Base-by-base conservation (phyloP, 2,113 vertebrate genomes). In the Neoarius graeffei region DNA sequence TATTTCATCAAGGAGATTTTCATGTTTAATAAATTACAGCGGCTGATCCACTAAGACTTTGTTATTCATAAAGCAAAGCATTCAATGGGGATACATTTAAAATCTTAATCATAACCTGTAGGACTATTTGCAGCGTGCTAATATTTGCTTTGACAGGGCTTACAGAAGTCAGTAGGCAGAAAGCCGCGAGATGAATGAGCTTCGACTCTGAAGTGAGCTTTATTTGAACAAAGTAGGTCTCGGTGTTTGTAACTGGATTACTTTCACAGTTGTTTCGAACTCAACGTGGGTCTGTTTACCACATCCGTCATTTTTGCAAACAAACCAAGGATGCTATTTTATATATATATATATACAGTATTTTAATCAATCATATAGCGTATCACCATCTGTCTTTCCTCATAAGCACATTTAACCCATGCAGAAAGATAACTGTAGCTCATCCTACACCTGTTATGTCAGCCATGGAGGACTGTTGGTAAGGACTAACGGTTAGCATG, bases 21-120 rank as follows among this genome's bases (percentile, higher is more conserved):
- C 97, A 97, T 98, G 97, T 97, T 98, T 98, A 98, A 98, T 98
- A 97, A 97, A 98, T 97, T 96, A 98, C 96, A 97, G 97, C 95
- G 27, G 95, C 96, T 95, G 95, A 96, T 97, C 97, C 96, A 97
- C 96, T 95, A 97, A 97, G 96, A 98, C 97, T 98, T 97, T 98
- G 97, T 97, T 97, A 96, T 98, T 97, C 96, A 97, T 97, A 97
- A 97, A 97, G 96, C 96, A 97, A 97, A 98, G 96, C 96, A 97
- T 92, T 94, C 92, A 97, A 97, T 90, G 90, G 96, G 96, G 96
- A 97, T 97, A 96, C 95, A 96, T 97, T 97, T 97, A 97, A 97
- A 97, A 97, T 97, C 97, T 97, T 97, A 97, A 97, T 97, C 97
- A 97, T 96, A 97, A 98, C 97, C 97, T 97, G 96, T 96, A 97